Base-by-base conservation (phyloP, 2,113 vertebrate genomes). In the Tupaia tana region DNA sequence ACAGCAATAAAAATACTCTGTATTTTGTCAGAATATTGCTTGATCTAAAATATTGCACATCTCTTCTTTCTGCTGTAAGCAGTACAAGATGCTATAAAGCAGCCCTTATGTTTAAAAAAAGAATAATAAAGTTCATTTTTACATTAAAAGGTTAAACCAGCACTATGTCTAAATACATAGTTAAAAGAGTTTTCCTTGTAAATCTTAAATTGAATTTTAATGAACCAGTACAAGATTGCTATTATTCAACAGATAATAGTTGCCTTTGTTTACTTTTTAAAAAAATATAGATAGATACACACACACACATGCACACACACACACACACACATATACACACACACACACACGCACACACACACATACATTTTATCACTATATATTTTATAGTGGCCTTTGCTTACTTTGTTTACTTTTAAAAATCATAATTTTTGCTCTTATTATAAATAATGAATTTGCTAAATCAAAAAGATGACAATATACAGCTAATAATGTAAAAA, bases 211-310 rank as follows among this genome's bases (percentile, higher is more conserved):
- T 93, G 64, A 96, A 97, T 96, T 97, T 94, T 90, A 96, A 96
- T 98, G 96, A 97, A 98, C 74, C 96, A 98, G 90, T 95, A 97
- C 89, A 43, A 97, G 64, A 95, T 64, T 80, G 27, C 96, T 97
- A 97, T 98, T 98, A 97, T 98, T 98, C 96, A 96, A 93, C 98
- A 97, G 96, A 85, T 97, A 87, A 70, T 54, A 91, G 93, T 29
- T 18, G 2, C 2, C 22, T 95, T 96, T 93, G 69, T 34, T 9
- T 79, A 93, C 85, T 95, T 54, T 66, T 58, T 54, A 43, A 43
- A 43, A 43, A 43, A 43, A 43, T 43, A 43, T 43, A 43, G 43
- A 43, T 43, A 43, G 43, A 43, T 43, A 43, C 43, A 43, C 43
- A 43, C 43, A 43, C 43, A 43, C 43, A 43, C 43, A 43, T 43